Base-by-base conservation (phyloP, 2,797 vertebrate genomes). In the Silurus aristotelis region DNA sequence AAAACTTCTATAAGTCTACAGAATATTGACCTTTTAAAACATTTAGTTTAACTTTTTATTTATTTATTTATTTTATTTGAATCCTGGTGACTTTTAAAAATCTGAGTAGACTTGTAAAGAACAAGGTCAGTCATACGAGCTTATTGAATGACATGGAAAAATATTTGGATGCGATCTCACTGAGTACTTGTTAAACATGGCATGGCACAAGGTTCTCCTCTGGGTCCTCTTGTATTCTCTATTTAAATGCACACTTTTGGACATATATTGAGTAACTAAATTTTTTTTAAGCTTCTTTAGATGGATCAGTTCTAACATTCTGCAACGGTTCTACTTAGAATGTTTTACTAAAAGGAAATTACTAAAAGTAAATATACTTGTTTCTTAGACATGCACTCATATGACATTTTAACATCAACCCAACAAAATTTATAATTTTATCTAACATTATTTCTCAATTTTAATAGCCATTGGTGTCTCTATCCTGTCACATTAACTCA, bases 371-470 rank as follows among this genome's bases (percentile, higher is more conserved):
- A 1, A 27, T 52, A 52, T 66, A 52, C 0, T 52, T 48, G 78
- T 19, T 80, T 6, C 8, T 19, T 7, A 66, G 14, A 48, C 38
- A 10, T 7, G 38, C 56, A 43, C 17, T 27, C 75, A 61, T 61
- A 9, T 7, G 6, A 52, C 8, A 46, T 46, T 31, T n/a, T 43
- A 78, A 61, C 78, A 64, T 83, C 25, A 31, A 31, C 17, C 52
- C 55, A 22, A 14, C 14, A 5, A 38, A 60, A 60, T 60, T 1
- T 1, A 61, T 78, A 78, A 25, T 86, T 82, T 81, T 1, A 48
- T 61, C 82, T 76, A 76, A 55, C 82, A 6, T 81, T 72, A 22
- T 66, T 27, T 73, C 38, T 61, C 61, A 64, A 19, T 87, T 68
- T 86, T 0, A 86, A 83, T 17, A 20, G 7, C 52, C 68, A 58